These are phyloP conservation scores for Trisateles emortualis DNA, from an alignment of 2,888 invertebrate genomes.

Conservation along the genomic window DNA sequence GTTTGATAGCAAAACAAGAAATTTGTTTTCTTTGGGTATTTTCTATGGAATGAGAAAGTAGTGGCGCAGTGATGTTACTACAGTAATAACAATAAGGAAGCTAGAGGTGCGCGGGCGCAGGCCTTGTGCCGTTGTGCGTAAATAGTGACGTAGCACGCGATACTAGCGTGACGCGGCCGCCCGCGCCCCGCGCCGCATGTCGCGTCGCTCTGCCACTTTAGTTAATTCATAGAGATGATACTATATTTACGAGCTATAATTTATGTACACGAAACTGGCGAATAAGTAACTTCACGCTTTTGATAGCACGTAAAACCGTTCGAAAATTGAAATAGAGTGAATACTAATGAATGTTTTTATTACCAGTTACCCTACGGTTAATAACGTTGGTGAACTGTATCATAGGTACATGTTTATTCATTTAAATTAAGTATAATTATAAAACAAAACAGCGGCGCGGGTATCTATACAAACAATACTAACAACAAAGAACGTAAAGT, in stretches of 20 bases:
- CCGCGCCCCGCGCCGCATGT: slow-evolving; percentile 21
- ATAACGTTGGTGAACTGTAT: background rate
- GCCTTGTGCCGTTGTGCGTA: slow-evolving; percentile 64
- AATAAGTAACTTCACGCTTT: slow-evolving; percentile 8
- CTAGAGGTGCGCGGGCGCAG: slow-evolving; percentile 59
- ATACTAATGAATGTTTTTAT: too few relatives aligned
- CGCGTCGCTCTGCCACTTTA: slow-evolving; percentile 13
- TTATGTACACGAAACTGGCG: slow-evolving; percentile 15
- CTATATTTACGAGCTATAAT: slow-evolving; percentile 33
- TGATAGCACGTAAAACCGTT: background rate
- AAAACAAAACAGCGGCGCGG: slow-evolving; percentile 10
- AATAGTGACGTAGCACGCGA: slow-evolving; percentile 75
- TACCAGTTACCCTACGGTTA: too few relatives aligned
- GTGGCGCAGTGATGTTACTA: slow-evolving; percentile 48
- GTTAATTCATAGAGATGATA: slow-evolving; percentile 33
- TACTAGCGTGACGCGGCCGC: slow-evolving; percentile 65
- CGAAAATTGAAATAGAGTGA: too few relatives aligned
- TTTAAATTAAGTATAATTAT: slow-evolving; percentile 9
- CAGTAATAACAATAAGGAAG: slow-evolving; percentile 68
- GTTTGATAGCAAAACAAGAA: slow-evolving; percentile 19
- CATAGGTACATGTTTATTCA: background rate
- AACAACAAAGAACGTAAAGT: slow-evolving; percentile 32
- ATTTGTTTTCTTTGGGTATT: slow-evolving; percentile 25
- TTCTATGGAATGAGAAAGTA: slow-evolving; percentile 29
- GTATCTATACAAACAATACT: slow-evolving; percentile 22